A percentile compares a stretch with the other conserved stretches of the same genome.
Conservation (phyloP, 37 sponge, comb jelly and placozoan genomes). For the Petrosia ficiformis region DNA sequence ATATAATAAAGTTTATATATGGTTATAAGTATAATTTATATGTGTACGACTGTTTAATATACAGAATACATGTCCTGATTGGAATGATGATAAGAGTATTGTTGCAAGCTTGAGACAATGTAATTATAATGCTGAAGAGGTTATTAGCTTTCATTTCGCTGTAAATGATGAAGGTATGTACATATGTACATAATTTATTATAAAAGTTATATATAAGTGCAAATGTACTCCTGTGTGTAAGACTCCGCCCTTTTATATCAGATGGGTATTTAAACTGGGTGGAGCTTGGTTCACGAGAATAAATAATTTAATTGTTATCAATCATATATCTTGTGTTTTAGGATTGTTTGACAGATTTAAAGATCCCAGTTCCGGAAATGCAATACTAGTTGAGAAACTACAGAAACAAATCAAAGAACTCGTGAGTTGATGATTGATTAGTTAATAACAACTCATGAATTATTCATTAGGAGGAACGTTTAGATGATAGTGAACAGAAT, state of each 20-base stretch:
- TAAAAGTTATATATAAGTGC: neutral
- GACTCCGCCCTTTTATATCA: too few species aligned
- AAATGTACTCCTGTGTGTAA: too few species aligned
- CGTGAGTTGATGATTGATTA: constrained; percentile 6
- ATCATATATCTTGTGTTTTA: neutral
- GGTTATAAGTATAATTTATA: neutral
- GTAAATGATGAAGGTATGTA: constrained; percentile 68
- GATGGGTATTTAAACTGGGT: too few species aligned
- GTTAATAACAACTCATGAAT: neutral
- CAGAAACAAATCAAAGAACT: constrained; percentile 42
- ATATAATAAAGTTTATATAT: neutral
- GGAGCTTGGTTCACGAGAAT: too few species aligned
- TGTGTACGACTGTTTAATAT: too few species aligned
- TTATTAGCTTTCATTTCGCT: constrained; percentile 37
- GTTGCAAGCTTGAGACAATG: constrained; percentile 59
- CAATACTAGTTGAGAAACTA: neutral
- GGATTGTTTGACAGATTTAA: neutral
- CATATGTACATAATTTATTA: neutral
- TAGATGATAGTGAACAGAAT: constrained; percentile 17
- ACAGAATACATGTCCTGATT: constrained; percentile 55
- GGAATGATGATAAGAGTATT: constrained; percentile 69
- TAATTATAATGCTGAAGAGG: constrained; percentile 71
- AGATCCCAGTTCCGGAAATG: neutral
- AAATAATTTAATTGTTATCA: neutral
- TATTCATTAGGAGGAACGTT: constrained; percentile 19